Evolutionary conservation across 2,888 invertebrate species (phyloP), one percentile per base, ranked within the genome.

Genomic region (Hanleya hanleyi): DNA sequence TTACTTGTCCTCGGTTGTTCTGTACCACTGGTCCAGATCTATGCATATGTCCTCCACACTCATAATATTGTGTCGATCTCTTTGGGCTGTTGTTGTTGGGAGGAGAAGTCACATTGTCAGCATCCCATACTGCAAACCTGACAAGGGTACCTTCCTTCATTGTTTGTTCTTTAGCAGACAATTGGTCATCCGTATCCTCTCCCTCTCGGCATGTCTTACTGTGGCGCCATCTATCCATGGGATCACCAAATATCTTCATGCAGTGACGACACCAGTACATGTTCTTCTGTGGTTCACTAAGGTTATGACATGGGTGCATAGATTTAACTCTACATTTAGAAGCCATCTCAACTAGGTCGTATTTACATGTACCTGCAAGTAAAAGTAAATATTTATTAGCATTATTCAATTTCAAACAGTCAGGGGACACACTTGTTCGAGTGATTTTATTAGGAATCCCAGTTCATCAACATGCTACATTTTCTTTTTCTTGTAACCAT

Each of bases 251-350:
- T 74, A 83, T 84, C 75, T 84, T 81, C 85, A 86, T 86, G 73
- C 87, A 87, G 75, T 87, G 87, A 3, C 87, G 82, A 71, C 87
- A 87, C 86, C 85, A 86, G 75, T 86, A 87, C 6, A 84, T 71
- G 61, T 84, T 84, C 22, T 84, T 84, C 69, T 83, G 81, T 35
- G 87, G 86, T 22, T 86, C 83, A 75, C 87, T 87, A 65, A 87
- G 81, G 66, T 84, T 80, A 77, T 87, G 87, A 75, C 87, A 87
- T 41, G 87, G 87, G 71, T 87, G 87, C n/a, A 75, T 76, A n/a
- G 81, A 78, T 15, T 57, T 9, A 15, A 32, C 22, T 57, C 57
- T 22, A 22, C 22, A 26, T 4, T 26, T 22, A 29, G 26, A 29
- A 4, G 57, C 32, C 57, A 57, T 57, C 47, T 47, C n/a, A n/a